A percentile compares a stretch with the other conserved stretches of the same genome.
phyloP scores from a whole-genome alignment of 2,113 vertebrate species.

The Eptesicus fuscus region DNA sequence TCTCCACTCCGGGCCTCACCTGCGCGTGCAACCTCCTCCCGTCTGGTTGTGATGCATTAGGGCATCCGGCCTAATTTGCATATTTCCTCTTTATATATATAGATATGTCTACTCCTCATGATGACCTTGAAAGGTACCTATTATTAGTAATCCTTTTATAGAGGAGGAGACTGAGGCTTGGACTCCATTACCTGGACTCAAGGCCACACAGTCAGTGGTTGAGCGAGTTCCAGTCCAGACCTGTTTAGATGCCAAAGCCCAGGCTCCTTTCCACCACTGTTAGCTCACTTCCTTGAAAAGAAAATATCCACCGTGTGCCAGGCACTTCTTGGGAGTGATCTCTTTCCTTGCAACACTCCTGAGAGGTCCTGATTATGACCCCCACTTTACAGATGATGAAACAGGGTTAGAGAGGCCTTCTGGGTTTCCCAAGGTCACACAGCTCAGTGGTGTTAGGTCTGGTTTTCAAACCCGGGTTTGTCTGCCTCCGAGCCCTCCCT shows the following conservation, averaged over 20 bases:
- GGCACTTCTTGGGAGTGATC: not conserved
- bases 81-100: too few relatives aligned
- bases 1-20: too few relatives aligned
- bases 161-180: not conserved
- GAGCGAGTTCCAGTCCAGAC: not conserved
- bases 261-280: not conserved
- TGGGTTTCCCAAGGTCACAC: not conserved
- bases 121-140: not conserved
- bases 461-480: constrained; percentile 6
- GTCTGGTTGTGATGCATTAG: too few relatives aligned
- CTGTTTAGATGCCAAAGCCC: not conserved
- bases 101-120: not conserved
- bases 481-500: not conserved
- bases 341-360: not conserved
- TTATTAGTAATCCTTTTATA: not conserved
- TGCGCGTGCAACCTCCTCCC: too few relatives aligned
- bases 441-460: not conserved
- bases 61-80: too few relatives aligned
- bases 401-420: constrained; percentile 1
- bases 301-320: not conserved
- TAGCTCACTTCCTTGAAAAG: not conserved
- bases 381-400: not conserved
- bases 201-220: not conserved
- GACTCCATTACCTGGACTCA: not conserved
- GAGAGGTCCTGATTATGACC: not conserved